Conservation (phyloP, 2,797 vertebrate genomes). For the Ctenochaetus hawaiiensis region DNA sequence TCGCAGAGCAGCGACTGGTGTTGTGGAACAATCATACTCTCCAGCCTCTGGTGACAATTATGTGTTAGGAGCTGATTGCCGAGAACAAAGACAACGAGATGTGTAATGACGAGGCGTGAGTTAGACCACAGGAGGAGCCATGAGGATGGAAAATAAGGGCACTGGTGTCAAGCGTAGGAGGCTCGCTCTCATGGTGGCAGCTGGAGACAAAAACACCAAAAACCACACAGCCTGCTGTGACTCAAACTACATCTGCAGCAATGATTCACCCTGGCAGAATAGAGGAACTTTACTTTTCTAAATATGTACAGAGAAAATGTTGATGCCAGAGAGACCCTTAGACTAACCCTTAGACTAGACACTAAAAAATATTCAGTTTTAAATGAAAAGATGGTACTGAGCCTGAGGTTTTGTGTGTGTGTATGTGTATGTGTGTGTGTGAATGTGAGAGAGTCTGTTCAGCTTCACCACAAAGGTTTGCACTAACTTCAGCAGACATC, state of each 20-base stretch:
- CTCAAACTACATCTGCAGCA: slow-evolving; percentile 67
- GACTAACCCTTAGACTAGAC: background rate
- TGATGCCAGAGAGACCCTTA: background rate
- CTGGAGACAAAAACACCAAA: slow-evolving; percentile 38
- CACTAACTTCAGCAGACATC: slow-evolving; percentile 59
- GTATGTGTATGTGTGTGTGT: background rate
- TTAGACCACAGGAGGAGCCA: slow-evolving; percentile 50
- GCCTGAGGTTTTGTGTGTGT: slow-evolving; percentile 6
- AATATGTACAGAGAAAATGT: slow-evolving; percentile 14
- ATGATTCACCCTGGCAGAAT: slow-evolving; percentile 68
- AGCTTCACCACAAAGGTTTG: slow-evolving; percentile 57
- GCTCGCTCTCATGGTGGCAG: slow-evolving; percentile 42
- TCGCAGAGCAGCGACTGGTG: slow-evolving; percentile 2
- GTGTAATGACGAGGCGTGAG: slow-evolving; percentile 45
- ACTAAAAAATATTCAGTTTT: slow-evolving; percentile 11
- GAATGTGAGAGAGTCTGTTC: slow-evolving; percentile 5
- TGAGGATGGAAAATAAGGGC: slow-evolving; percentile 66
- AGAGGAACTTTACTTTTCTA: slow-evolving; percentile 61
- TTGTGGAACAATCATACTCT: slow-evolving; percentile 7
- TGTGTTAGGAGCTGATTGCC: background rate
- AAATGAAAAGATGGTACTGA: slow-evolving; percentile 2
- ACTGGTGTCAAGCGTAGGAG: slow-evolving; percentile 69
- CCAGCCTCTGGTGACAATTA: background rate
- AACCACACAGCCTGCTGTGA: slow-evolving; percentile 61
- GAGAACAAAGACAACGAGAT: slow-evolving; percentile 42